phyloP scores from a whole-genome alignment of 2,888 invertebrate genomes.

The Thymelicus acteon region DNA sequence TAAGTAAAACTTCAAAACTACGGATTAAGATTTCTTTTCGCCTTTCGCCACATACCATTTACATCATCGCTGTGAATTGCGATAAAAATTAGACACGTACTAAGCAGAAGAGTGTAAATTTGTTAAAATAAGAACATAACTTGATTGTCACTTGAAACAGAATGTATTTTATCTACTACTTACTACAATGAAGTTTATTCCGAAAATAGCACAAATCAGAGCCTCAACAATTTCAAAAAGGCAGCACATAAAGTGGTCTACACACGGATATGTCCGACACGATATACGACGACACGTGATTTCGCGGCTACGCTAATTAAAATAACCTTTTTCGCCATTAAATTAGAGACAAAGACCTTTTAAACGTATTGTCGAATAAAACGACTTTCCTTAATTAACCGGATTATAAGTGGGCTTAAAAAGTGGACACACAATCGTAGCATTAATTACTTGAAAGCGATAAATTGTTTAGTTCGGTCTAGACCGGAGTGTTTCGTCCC shows the following conservation, averaged over 20 bases:
- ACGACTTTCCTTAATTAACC: constrained; percentile 47
- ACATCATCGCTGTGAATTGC: not conserved
- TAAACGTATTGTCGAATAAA: constrained; percentile 40
- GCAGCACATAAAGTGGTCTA: constrained; percentile 14
- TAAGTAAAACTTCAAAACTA: no score
- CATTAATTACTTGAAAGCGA: constrained; percentile 62
- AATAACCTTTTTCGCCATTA: constrained; percentile 44
- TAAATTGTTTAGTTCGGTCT: constrained; percentile 54
- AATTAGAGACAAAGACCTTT: constrained; percentile 46
- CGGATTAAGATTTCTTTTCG: no score
- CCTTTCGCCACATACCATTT: no score
- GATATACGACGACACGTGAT: constrained; percentile 32
- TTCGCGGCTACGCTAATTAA: constrained; percentile 44
- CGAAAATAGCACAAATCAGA: constrained; percentile 36
- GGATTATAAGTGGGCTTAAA: constrained; percentile 41
- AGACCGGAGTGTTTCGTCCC: constrained; percentile 42
- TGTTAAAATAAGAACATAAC: no score
- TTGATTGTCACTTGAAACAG: no score
- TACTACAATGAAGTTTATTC: not conserved
- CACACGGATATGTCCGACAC: constrained; percentile 16
- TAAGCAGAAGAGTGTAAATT: no score
- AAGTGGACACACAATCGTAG: constrained; percentile 49
- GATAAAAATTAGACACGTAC: not conserved
- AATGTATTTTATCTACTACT: no score
- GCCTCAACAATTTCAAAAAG: constrained; percentile 9